Conservation (phyloP, 2,888 invertebrate species). For the Cotesia congregata region DNA sequence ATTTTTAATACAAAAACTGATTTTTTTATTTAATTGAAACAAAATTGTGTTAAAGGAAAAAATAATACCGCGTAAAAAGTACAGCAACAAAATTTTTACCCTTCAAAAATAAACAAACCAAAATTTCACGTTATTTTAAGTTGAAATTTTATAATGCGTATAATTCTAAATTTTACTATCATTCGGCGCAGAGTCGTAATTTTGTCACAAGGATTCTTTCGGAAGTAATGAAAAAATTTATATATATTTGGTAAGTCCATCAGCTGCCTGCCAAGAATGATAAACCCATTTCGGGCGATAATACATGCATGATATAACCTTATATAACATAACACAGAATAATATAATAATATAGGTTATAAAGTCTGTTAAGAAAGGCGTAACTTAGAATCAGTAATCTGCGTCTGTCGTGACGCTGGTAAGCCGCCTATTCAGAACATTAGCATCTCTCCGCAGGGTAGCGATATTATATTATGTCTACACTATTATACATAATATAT, state of each 20-base stretch:
- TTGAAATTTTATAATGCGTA: no score
- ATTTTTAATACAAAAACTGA: no score
- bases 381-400: conserved; percentile 28
- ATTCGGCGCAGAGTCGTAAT: no score
- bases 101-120: no score
- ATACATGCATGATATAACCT: background rate
- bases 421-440: conserved; percentile 14
- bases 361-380: conserved; percentile 23
- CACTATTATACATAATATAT: conserved; percentile 8
- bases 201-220: no score
- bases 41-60: no score
- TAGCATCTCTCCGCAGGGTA: conserved; percentile 29
- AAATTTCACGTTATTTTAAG: no score
- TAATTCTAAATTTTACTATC: no score
- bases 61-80: no score
- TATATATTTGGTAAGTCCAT: background rate
- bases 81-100: no score
- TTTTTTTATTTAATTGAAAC: no score
- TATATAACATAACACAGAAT: background rate
- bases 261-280: conserved; percentile 10
- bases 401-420: conserved; percentile 25
- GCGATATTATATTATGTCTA: conserved; percentile 24
- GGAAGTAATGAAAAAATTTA: no score
- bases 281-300: conserved; percentile 3
- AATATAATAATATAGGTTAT: background rate